These are phyloP conservation scores for Ips nitidus DNA, from an alignment of 1,140 invertebrate species.

Conservation along the genomic window DNA sequence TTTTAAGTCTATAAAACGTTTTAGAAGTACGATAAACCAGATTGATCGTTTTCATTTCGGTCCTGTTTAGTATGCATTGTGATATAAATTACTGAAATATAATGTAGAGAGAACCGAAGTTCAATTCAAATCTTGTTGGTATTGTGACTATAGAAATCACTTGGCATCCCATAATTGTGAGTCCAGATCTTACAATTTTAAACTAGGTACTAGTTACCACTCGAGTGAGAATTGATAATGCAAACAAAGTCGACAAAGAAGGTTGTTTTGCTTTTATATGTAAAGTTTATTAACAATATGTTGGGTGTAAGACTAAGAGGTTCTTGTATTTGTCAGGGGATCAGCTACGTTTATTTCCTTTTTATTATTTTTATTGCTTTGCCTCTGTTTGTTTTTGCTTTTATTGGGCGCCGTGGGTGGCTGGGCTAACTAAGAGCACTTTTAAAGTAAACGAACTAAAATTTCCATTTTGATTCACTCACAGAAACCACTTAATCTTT, in stretches of 20 bases:
- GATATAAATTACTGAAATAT: no score
- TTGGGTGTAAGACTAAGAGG: slow-evolving; percentile 36
- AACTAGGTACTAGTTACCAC: slow-evolving; percentile 43
- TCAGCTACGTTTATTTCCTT: slow-evolving; percentile 32
- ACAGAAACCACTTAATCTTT: no score
- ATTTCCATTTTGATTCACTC: no score
- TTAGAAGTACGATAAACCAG: no score
- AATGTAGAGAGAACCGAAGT: no score
- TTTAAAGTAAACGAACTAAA: no score
- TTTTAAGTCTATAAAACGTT: no score
- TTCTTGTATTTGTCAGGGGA: slow-evolving; percentile 31
- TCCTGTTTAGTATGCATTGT: no score
- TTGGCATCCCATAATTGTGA: slow-evolving; percentile 2
- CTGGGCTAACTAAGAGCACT: no score
- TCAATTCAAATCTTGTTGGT: no score
- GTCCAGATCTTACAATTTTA: slow-evolving; percentile 35
- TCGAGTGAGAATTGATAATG: slow-evolving; percentile 35
- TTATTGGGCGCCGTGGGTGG: slow-evolving; percentile 31
- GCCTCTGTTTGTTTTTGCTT: slow-evolving; percentile 24
- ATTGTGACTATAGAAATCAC: no score
- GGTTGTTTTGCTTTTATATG: slow-evolving; percentile 41
- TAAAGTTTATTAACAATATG: slow-evolving; percentile 41
- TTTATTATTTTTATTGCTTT: slow-evolving; percentile 32
- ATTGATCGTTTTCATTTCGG: no score
- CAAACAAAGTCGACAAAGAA: slow-evolving; percentile 38